phyloP scores from a whole-genome alignment of 2,113 vertebrate species.

The Cairina moschata region DNA sequence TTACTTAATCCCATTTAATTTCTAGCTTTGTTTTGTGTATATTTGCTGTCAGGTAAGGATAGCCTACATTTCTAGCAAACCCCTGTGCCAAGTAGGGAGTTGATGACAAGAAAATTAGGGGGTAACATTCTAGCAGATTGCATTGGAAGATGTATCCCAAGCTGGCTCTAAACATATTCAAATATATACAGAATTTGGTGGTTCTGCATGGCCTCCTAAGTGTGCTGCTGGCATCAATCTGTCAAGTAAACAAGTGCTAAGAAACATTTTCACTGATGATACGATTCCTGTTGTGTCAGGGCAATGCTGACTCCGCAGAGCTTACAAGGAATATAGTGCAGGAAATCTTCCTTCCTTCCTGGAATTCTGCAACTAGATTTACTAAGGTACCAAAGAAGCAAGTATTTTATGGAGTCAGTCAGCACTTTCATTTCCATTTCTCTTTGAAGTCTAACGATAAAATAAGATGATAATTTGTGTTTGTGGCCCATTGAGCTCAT shows the following conservation, averaged over 20 bases:
- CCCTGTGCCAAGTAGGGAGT: background rate
- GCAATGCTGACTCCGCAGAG: background rate
- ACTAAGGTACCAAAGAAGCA: background rate
- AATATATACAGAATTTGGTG: background rate
- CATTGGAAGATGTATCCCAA: background rate
- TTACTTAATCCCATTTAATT: background rate
- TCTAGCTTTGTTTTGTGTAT: background rate
- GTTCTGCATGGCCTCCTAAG: background rate
- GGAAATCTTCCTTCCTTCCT: background rate
- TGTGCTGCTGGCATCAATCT: background rate
- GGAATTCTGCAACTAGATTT: background rate
- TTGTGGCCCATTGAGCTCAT: background rate
- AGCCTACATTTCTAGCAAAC: background rate
- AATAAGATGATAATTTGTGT: background rate
- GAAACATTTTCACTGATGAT: background rate
- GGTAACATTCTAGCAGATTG: background rate
- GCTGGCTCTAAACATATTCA: background rate
- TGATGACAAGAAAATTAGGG: background rate
- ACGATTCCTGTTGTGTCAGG: fast-evolving
- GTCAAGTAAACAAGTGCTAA: background rate
- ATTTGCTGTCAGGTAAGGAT: background rate
- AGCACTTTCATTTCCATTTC: background rate
- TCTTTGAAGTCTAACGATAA: background rate
- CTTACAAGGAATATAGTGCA: background rate
- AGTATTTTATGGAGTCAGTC: background rate